Evolutionary conservation across 1,140 invertebrate species (phyloP).

Genomic region (Heliconius nattereri): DNA sequence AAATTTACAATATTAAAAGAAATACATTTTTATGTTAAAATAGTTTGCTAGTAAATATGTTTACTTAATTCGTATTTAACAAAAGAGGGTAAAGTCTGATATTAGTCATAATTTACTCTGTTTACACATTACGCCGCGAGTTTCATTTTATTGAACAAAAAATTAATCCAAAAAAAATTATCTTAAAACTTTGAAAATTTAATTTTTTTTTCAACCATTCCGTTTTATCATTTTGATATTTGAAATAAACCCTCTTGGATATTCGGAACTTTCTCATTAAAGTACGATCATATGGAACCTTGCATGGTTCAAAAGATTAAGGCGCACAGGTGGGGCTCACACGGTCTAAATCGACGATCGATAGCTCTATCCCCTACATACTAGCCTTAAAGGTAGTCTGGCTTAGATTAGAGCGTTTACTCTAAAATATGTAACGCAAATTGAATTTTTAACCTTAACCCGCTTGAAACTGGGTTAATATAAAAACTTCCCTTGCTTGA

Average conservation of each 20-base stretch:
- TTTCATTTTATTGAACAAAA: too few relatives aligned
- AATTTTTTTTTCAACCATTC: too few relatives aligned
- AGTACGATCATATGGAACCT: not conserved
- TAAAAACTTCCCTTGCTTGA: not conserved
- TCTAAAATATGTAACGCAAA: conserved; percentile 10
- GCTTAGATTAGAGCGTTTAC: not conserved
- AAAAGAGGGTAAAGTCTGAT: too few relatives aligned
- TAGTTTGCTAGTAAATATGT: too few relatives aligned
- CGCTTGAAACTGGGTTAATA: not conserved
- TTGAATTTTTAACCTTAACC: conserved; percentile 13
- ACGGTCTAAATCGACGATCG: conserved; percentile 7
- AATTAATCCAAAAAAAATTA: too few relatives aligned
- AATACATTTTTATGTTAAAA: not conserved
- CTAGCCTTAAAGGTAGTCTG: not conserved
- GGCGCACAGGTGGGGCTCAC: not conserved
- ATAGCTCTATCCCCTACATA: not conserved
- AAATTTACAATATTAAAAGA: not conserved
- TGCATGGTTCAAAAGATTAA: not conserved
- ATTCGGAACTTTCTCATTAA: not conserved
- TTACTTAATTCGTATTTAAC: too few relatives aligned
- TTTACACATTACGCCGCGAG: too few relatives aligned
- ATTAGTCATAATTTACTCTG: too few relatives aligned
- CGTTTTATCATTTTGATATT: too few relatives aligned
- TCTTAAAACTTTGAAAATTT: not conserved
- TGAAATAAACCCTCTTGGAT: too few relatives aligned